Evolutionary conservation across 2,113 vertebrate species (phyloP).

Genomic region (Fulica atra): DNA sequence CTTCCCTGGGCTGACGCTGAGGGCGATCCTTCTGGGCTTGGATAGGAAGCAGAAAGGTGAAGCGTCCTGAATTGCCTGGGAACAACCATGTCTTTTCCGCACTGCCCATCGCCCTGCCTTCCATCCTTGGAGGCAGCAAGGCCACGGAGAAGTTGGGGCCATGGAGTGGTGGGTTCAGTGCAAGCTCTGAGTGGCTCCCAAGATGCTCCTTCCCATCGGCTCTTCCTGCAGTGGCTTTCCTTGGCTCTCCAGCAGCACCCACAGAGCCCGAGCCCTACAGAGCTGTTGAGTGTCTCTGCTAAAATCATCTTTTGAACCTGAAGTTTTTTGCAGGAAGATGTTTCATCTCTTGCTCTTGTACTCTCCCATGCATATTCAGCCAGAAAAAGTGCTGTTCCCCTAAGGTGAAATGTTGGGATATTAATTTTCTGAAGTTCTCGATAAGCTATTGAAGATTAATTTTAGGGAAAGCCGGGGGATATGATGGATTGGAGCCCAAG

Average conservation of each 20-base stretch:
- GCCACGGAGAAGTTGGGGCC: not conserved
- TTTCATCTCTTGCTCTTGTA: not conserved
- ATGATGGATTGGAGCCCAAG: conserved; percentile 51
- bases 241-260: not conserved
- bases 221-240: not conserved
- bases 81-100: not conserved
- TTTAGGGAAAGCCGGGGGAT: conserved; percentile 59
- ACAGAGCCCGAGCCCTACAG: not conserved
- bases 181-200: not conserved
- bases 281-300: not conserved
- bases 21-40: not conserved
- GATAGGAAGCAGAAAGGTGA: not conserved
- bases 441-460: conserved; percentile 66
- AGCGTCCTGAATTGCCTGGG: not conserved
- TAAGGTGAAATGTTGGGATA: conserved; percentile 35
- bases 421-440: conserved; percentile 62
- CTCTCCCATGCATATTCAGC: not conserved
- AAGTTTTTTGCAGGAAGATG: conserved; percentile 12
- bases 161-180: not conserved
- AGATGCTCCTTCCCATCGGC: not conserved
- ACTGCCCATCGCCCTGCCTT: not conserved
- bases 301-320: not conserved
- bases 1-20: not conserved
- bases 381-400: not conserved
- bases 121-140: not conserved